Evolutionary conservation across 2,113 vertebrate species (phyloP).

Genomic region (Sebastes schlegelii): DNA sequence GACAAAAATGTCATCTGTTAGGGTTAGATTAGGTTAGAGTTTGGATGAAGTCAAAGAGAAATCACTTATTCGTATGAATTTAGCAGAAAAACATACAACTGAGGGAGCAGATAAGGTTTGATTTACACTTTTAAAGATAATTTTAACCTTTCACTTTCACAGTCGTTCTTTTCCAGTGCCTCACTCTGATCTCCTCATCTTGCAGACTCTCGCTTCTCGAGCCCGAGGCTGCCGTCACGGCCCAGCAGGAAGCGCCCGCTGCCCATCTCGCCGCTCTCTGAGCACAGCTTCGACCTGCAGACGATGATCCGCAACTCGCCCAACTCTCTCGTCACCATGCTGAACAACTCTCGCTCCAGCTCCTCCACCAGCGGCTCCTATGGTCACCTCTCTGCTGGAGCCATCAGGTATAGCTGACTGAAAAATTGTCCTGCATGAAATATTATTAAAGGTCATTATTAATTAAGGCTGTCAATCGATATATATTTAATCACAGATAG

Average conservation of each 20-base stretch:
- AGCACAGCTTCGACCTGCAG: constrained; percentile 98
- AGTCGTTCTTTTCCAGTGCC: not conserved
- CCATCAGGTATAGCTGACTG: constrained; percentile 89
- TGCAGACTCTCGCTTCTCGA: constrained; percentile 91
- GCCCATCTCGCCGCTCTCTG: constrained; percentile 95
- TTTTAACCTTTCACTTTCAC: not conserved
- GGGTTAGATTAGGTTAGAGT: constrained; percentile 74
- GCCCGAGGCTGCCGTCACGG: constrained; percentile 90
- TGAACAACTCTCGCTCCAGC: constrained; percentile 98
- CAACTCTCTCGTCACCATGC: constrained; percentile 96
- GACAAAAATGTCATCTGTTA: constrained; percentile 76
- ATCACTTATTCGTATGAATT: constrained; percentile 20
- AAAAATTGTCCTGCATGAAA: not conserved
- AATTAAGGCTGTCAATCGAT: too few relatives aligned
- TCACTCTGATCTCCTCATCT: constrained; percentile 1
- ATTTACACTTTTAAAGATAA: not conserved
- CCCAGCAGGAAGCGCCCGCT: constrained; percentile 95
- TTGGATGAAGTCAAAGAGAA: constrained; percentile 55
- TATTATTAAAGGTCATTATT: not conserved
- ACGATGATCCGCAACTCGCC: constrained; percentile 98
- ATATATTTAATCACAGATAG: too few relatives aligned
- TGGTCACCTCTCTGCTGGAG: constrained; percentile 96
- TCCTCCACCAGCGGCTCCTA: constrained; percentile 98
- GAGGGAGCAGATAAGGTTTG: not conserved
- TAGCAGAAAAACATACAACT: not conserved